Evolutionary conservation across 1,140 invertebrate species (phyloP).

Genomic region (Sycophila sp.): DNA sequence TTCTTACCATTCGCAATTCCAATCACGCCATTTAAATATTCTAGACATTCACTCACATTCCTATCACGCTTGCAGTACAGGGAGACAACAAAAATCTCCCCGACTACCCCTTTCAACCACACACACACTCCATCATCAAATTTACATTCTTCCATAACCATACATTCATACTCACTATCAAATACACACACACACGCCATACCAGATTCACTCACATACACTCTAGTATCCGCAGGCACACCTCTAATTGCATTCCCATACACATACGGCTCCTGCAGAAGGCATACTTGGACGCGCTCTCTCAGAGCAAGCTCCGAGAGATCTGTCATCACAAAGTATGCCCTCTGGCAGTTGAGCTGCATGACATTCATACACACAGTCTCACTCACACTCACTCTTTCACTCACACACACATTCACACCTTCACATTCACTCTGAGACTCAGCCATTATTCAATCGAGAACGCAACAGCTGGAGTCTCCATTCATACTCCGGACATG

Average conservation of each 20-base stretch:
- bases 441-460: no score
- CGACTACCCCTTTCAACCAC: constrained; percentile 29
- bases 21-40: constrained; percentile 22
- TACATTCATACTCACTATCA: background rate
- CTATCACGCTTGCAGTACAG: constrained; percentile 27
- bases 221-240: background rate
- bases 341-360: background rate
- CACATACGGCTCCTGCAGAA: background rate
- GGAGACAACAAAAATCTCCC: constrained; percentile 25
- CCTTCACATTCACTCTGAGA: background rate
- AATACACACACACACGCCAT: background rate
- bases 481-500: no score
- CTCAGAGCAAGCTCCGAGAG: background rate
- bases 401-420: background rate
- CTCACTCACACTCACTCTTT: no score
- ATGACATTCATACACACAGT: background rate
- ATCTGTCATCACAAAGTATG: background rate
- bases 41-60: constrained; percentile 2
- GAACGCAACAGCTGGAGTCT: no score
- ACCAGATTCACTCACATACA: background rate
- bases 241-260: background rate
- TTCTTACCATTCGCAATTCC: background rate
- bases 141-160: constrained; percentile 41
- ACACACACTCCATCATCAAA: constrained; percentile 21
- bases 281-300: background rate